These are phyloP conservation scores for Caenorhabditis sp. DNA, from an alignment of 2,888 invertebrate species.

Conservation along the genomic window DNA sequence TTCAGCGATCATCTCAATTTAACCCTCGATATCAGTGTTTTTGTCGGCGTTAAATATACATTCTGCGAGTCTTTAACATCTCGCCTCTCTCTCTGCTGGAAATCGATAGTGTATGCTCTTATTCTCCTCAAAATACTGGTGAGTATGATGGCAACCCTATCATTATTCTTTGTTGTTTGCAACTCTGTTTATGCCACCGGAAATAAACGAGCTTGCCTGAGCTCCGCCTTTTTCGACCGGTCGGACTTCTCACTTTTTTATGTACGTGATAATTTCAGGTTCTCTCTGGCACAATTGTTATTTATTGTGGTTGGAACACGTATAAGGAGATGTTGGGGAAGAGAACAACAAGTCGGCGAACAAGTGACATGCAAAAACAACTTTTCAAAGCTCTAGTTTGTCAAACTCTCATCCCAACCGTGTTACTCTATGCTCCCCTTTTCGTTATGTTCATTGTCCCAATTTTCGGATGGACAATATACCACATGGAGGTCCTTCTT, in stretches of 20 bases:
- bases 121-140: background rate
- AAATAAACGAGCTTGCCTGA: too few species aligned
- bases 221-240: too few species aligned
- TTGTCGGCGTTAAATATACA: background rate
- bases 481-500: background rate
- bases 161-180: too few species aligned
- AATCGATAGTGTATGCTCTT: background rate
- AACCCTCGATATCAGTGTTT: background rate
- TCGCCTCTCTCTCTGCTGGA: background rate
- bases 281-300: background rate
- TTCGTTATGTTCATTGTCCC: background rate
- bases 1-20: background rate
- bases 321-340: background rate
- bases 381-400: conserved; percentile 1
- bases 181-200: background rate
- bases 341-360: background rate
- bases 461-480: background rate
- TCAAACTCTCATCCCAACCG: background rate
- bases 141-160: background rate
- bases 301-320: background rate
- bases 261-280: background rate
- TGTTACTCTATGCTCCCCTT: background rate
- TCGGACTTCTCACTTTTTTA: background rate
- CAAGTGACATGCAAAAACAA: conserved; percentile 1
- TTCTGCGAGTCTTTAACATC: background rate